Base-by-base conservation (phyloP, 2,888 invertebrate genomes). In the Netelia virgata region DNA sequence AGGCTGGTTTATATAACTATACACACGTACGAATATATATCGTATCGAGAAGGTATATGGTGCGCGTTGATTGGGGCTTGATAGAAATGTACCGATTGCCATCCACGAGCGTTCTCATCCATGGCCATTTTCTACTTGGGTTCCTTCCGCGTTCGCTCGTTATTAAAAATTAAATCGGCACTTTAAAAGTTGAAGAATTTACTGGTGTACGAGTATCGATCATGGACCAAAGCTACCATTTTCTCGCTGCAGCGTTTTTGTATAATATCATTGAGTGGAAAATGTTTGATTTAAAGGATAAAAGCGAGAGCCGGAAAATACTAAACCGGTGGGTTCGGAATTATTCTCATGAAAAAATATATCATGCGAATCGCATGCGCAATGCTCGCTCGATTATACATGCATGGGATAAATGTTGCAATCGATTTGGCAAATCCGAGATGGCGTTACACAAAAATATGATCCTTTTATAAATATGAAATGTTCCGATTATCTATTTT, bases 131-230 rank as follows among this genome's bases (percentile, higher is more conserved):
- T 36, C 66, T 41, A 36, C 36, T 74, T 50, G 47, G 11, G 28
- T 36, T 3, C 43, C 47, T 6, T 47, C 23, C 3, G 9, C n/a
- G 2, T 28, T 76, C 47, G 57, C 43, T 36, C 10, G 14, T 47
- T 76, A 57, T 76, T 36, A 68, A 2, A 23, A 76, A 66, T 66
- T 66, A 76, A 76, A 76, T 57, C 23, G 28, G 14, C 47, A 68
- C 18, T 69, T 59, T 9, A 3, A 53, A 61, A 75, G 55, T 64
- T 55, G 50, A 41, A 55, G 14, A 20, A 64, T 75, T 53, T 64
- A 1, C 47, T 10, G 20, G 9, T 53, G 3, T 28, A 36, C 53
- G n/a, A 11, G 50, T 18, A 14, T 11, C 16, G 43, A 47, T 43
- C 28, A 20, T 50, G 1, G 8, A 47, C 47, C 3, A n/a, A 28